Evolutionary conservation across 2,888 invertebrate genomes (phyloP), one percentile per base, ranked within the genome.

Genomic region (Epinotia bilunana): DNA sequence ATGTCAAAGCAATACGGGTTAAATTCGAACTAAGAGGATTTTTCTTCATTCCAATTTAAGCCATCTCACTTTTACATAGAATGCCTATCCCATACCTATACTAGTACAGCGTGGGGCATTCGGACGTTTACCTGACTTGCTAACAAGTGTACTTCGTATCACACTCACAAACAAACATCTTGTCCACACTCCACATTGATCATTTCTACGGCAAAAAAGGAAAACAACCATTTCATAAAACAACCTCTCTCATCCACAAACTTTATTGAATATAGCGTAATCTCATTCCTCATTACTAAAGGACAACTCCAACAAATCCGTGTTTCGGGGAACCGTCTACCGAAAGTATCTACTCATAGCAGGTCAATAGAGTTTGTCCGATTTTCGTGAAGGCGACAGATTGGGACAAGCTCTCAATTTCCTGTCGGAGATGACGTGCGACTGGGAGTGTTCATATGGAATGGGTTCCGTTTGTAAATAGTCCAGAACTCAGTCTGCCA

Each of bases 381-480:
- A 28, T 28, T 67, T 57, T 67, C 65, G 53, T 33, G 65, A 65
- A 65, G 55, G 33, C 63, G 23, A 39, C 67, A 39, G 55, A 67
- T 67, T 67, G 67, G 67, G 57, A 67, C 67, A 67, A 28, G 39
- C 67, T 53, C 39, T 39, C 67, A 67, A 67, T 67, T 57, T 67
- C 67, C 67, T 33, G 57, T 39, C 12, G 12, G 65, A 6, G n/a
- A 57, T 55, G 67, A 67, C 67, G n/a, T 55, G 33, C 33, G 65
- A 49, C 53, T 67, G 55, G 16, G 57, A 12, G 18, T n/a, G 28
- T 12, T 67, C 67, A n/a, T 13, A 23, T 16, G 65, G 55, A 33
- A 57, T 18, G 55, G 67, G 57, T 57, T 57, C 67, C 39, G 67
- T 67, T 67, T 9, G 7, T 6, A 57, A 4, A 55, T 55, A 39